phyloP scores from a whole-genome alignment of 2,113 vertebrate species.

The Ctenodactylus gundi region DNA sequence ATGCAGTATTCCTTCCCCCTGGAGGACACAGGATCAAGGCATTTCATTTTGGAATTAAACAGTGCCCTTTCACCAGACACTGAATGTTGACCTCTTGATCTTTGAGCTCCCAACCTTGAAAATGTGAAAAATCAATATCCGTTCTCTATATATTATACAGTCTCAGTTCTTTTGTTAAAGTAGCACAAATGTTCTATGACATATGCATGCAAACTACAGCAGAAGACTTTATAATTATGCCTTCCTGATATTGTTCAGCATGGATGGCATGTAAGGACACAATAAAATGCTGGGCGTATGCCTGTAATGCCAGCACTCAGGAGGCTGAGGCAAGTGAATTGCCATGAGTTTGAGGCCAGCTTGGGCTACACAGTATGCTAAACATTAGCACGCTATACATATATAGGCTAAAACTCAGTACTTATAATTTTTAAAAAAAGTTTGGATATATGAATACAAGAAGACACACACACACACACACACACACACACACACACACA shows the following conservation, averaged over 20 bases:
- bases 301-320: no score
- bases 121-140: background rate
- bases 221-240: background rate
- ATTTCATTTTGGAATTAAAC: background rate
- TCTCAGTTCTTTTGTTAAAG: background rate
- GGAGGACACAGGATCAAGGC: background rate
- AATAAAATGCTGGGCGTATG: no score
- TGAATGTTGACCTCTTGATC: background rate
- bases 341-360: no score
- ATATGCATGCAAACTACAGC: background rate
- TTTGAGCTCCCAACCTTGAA: background rate
- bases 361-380: no score
- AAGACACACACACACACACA: no score
- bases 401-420: background rate
- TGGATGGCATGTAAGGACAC: background rate
- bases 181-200: background rate
- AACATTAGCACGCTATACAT: no score
- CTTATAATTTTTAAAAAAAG: background rate
- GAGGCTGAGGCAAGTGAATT: no score
- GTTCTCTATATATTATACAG: background rate
- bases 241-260: background rate
- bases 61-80: background rate
- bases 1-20: background rate
- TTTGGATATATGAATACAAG: background rate
- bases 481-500: no score